phyloP scores from a whole-genome alignment of 1,140 invertebrate species.

The Caenorhabditis inopinata region DNA sequence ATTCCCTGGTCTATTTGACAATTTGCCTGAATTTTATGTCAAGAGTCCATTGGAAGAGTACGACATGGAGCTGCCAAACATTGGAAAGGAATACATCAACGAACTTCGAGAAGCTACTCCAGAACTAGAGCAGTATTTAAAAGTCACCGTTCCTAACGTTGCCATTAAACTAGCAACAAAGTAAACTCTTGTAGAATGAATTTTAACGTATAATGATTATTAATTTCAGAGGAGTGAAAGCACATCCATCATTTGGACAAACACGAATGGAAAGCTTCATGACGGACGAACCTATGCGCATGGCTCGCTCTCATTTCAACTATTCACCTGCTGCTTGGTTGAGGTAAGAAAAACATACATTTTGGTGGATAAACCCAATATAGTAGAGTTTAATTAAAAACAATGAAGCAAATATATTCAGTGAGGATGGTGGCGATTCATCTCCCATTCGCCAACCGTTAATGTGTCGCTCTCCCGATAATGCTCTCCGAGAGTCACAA shows the following conservation, averaged over 20 bases:
- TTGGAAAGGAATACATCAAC: conserved; percentile 1
- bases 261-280: background rate
- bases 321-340: conserved; percentile 4
- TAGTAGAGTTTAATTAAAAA: too few relatives aligned
- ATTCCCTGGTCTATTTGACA: background rate
- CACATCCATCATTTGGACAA: background rate
- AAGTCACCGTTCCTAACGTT: background rate
- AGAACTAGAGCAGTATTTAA: background rate
- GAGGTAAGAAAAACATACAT: background rate
- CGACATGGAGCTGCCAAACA: background rate
- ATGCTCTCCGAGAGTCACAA: background rate
- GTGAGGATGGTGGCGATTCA: background rate
- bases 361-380: too few relatives aligned
- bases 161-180: background rate
- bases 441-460: background rate
- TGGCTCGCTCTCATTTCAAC: conserved; percentile 8
- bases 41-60: background rate
- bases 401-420: too few relatives aligned
- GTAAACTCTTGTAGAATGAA: background rate
- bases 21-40: background rate
- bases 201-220: too few relatives aligned
- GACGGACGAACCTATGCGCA: conserved; percentile 13
- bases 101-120: background rate
- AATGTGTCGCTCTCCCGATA: background rate
- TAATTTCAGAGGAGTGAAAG: background rate